Evolutionary conservation across 2,888 invertebrate species (phyloP).

Genomic region (Colletes collaris): DNA sequence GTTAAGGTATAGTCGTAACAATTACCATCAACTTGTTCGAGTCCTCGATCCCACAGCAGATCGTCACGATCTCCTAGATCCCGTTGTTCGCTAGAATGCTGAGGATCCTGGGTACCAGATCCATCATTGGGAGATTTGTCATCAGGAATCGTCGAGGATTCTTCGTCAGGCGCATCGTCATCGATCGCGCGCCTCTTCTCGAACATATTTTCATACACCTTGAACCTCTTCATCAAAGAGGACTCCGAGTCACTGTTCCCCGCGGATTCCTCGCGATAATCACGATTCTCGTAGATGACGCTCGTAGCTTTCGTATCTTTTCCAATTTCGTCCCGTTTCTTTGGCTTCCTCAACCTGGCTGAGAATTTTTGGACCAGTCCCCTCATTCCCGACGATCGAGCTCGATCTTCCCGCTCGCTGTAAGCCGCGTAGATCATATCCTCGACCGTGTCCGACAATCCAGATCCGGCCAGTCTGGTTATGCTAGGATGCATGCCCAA

Average conservation of each 20-base stretch:
- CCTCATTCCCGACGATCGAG: slow-evolving; percentile 54
- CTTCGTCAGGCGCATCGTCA: slow-evolving; percentile 15
- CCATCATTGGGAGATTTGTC: slow-evolving; percentile 5
- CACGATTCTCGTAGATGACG: slow-evolving; percentile 69
- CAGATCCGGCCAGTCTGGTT: slow-evolving; percentile 58
- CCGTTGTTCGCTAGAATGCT: slow-evolving; percentile 36
- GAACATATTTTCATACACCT: background rate
- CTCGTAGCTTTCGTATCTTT: slow-evolving; percentile 24
- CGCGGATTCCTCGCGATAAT: slow-evolving; percentile 60
- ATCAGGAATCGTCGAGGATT: slow-evolving; percentile 10
- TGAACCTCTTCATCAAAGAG: slow-evolving; percentile 35
- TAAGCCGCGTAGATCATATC: slow-evolving; percentile 58
- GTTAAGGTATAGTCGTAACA: too few species aligned
- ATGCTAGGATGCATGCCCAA: slow-evolving; percentile 68
- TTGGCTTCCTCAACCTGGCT: slow-evolving; percentile 43
- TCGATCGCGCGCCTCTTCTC: background rate
- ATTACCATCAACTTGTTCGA: too few species aligned
- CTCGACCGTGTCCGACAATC: slow-evolving; percentile 50
- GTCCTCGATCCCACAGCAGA: slow-evolving; percentile 2
- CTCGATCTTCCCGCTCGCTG: slow-evolving; percentile 13
- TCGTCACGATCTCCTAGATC: slow-evolving; percentile 26
- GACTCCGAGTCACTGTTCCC: slow-evolving; percentile 53
- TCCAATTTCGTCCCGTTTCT: background rate
- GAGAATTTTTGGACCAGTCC: slow-evolving; percentile 66
- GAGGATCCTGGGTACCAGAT: too few species aligned